Evolutionary conservation across 2,113 vertebrate genomes (phyloP).

Genomic region (Pycnonotus jocosus): DNA sequence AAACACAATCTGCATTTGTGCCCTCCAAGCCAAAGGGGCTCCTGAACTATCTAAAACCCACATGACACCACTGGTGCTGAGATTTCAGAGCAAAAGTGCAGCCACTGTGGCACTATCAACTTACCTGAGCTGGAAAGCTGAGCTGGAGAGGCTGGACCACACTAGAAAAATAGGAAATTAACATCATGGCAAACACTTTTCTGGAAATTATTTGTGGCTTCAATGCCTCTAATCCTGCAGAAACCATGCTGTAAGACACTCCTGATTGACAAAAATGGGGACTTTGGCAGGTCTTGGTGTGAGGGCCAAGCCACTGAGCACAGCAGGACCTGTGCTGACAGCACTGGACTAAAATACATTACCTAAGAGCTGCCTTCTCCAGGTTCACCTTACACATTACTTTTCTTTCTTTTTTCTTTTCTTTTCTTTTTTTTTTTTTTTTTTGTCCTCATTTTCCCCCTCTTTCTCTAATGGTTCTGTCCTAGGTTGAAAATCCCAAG

Average conservation of each 20-base stretch:
- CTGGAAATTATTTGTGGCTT: background rate
- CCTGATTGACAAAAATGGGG: fast-evolving
- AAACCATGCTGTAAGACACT: background rate
- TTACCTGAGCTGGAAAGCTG: background rate
- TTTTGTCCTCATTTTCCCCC: fast-evolving
- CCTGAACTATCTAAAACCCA: background rate
- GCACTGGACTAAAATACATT: background rate
- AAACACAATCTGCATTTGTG: background rate
- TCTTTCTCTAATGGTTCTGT: background rate
- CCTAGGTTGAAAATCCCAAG: background rate
- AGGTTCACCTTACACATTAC: background rate
- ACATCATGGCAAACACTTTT: background rate
- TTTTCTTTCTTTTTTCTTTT: background rate
- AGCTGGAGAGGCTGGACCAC: background rate
- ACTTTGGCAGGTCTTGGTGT: background rate
- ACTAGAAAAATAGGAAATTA: background rate
- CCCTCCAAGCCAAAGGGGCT: background rate
- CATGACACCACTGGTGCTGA: background rate
- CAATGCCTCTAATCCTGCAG: background rate
- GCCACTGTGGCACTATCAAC: background rate
- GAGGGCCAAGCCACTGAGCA: background rate
- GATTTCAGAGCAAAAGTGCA: background rate
- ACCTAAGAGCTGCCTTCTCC: background rate
- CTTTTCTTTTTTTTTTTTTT: too few species aligned
- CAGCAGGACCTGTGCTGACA: background rate